Conservation (phyloP, 2,113 vertebrate genomes). For the Gopherus flavomarginatus region DNA sequence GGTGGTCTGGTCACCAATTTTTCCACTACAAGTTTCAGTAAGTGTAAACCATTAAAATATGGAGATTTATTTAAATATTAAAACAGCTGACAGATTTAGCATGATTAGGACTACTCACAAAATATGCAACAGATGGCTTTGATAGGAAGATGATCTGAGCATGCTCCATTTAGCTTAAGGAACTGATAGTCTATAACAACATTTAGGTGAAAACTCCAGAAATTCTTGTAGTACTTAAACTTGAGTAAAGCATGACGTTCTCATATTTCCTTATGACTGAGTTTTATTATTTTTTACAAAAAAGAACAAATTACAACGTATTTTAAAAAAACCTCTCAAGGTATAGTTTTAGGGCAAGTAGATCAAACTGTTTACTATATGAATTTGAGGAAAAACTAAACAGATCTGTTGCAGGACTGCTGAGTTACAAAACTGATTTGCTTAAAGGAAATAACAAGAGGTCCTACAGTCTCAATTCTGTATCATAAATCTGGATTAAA, state of each 20-base stretch:
- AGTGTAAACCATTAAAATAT: not conserved
- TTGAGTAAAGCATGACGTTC: not conserved
- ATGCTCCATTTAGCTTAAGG: not conserved
- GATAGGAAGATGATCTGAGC: not conserved
- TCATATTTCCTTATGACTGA: not conserved
- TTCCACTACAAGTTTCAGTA: not conserved
- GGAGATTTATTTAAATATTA: not conserved
- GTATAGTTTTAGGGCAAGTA: not conserved
- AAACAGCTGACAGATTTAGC: constrained; percentile 17
- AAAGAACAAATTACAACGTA: not conserved
- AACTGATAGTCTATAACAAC: not conserved
- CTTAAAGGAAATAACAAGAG: not conserved
- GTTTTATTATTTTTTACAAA: not conserved
- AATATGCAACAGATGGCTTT: not conserved
- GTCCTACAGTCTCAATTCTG: not conserved
- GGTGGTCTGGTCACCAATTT: not conserved
- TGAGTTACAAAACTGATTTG: not conserved
- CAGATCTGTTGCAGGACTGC: not conserved
- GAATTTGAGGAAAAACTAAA: not conserved
- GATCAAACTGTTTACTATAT: not conserved
- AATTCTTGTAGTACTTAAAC: not conserved
- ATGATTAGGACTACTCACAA: not conserved
- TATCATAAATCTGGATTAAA: not conserved
- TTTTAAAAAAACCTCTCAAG: not conserved
- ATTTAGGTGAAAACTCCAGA: not conserved